A percentile compares a stretch with the other conserved stretches of the same genome.
Evolutionary conservation across 2,113 vertebrate genomes (phyloP).

Genomic region (Myotis yumanensis): DNA sequence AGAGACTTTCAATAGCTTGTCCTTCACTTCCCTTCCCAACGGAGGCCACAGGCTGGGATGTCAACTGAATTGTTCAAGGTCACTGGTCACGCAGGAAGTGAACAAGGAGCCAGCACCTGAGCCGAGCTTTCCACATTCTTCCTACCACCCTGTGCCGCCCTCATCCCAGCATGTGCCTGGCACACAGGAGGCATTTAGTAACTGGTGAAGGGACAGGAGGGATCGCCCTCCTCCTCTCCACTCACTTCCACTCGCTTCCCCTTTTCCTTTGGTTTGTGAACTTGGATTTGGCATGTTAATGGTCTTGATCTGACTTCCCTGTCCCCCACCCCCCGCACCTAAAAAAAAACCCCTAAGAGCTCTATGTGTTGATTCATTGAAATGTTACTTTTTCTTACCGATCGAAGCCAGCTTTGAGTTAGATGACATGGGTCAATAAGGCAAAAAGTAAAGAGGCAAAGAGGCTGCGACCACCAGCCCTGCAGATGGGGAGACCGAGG

Average conservation of each 20-base stretch:
- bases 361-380: neutral
- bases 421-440: neutral
- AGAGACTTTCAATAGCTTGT: neutral
- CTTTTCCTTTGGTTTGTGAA: neutral
- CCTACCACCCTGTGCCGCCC: accelerated
- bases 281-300: neutral
- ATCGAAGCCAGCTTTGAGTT: neutral
- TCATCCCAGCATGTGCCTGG: neutral
- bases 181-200: accelerated
- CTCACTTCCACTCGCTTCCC: neutral
- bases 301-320: neutral
- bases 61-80: neutral
- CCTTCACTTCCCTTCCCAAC: accelerated
- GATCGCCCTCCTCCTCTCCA: accelerated
- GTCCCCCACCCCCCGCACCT: too few relatives aligned
- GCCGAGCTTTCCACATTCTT: neutral
- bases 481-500: neutral
- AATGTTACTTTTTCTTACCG: neutral
- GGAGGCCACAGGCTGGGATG: neutral
- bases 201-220: accelerated
- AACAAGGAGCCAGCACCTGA: neutral
- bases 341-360: neutral
- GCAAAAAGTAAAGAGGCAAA: neutral
- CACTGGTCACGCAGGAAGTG: neutral
- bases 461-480: accelerated